phyloP scores from a whole-genome alignment of 2,888 invertebrate species.

The Dynastes maya region DNA sequence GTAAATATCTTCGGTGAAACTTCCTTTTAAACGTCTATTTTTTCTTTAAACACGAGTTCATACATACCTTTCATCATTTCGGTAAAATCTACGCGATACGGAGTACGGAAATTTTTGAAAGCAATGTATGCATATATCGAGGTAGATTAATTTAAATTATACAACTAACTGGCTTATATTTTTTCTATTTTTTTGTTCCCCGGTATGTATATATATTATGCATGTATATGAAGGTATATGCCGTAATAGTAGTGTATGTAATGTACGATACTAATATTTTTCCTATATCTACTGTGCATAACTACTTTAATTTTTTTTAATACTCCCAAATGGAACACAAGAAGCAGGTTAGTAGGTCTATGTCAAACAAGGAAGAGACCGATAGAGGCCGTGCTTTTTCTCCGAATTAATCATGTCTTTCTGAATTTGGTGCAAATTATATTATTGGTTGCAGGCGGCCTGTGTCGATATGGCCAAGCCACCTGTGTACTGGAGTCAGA shows the following conservation, averaged over 20 bases:
- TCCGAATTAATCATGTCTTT: conserved; percentile 10
- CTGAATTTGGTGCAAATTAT: conserved; percentile 46
- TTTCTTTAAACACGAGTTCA: conserved; percentile 30
- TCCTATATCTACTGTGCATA: conserved; percentile 5
- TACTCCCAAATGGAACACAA: conserved; percentile 21
- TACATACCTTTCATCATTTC: conserved; percentile 9
- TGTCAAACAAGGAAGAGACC: conserved; percentile 9
- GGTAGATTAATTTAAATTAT: neutral
- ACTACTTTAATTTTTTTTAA: neutral
- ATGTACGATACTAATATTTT: conserved; percentile 1
- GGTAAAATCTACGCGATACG: neutral
- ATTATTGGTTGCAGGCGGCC: conserved; percentile 74
- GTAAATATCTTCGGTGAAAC: conserved; percentile 16
- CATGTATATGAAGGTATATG: conserved; percentile 13
- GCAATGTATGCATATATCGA: neutral
- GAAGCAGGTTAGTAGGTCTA: conserved; percentile 48
- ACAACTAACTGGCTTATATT: conserved; percentile 24
- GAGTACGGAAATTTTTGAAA: conserved; percentile 2
- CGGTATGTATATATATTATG: neutral
- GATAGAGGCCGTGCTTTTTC: conserved; percentile 24
- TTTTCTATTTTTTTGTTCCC: neutral
- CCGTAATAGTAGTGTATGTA: neutral
- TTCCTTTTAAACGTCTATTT: conserved; percentile 6
- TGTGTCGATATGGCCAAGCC: conserved; percentile 78
- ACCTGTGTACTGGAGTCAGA: conserved; percentile 92